Evolutionary conservation across 2,797 vertebrate genomes (phyloP), one percentile per base, ranked within the genome.

Genomic region (Mustela erminea): DNA sequence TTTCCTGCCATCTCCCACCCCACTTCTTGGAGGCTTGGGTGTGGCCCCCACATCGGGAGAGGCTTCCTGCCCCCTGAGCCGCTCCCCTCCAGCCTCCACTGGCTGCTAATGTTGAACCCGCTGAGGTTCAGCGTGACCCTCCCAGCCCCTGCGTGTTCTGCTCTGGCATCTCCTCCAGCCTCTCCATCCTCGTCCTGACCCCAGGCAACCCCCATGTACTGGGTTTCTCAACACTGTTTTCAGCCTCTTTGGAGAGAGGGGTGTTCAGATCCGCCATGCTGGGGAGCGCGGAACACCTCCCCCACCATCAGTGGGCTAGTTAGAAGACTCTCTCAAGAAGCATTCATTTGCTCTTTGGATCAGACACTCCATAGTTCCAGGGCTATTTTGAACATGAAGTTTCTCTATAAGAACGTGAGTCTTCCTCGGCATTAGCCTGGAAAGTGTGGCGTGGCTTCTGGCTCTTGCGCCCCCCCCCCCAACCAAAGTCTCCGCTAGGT

Each of bases 261-360:
- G 46, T 2, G 15, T 14, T 52, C 32, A 52, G 29, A 27, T 25
- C 14, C 1, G 64, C 17, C 4, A 10, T 1, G 12, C 56, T 2
- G 15, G 10, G 8, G 9, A 2, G 0, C 2, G 49, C 1, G 8
- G 70, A 35, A 11, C 15, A 3, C 12, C 11, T 0, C 21, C 11
- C 0, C 5, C 20, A 15, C n/a, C 25, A 0, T 35, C 62, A 25
- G 1, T 0, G 2, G 68, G 38, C 15, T 18, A 20, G n/a, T 18
- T 2, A 13, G 32, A 29, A 38, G 20, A 1, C 18, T 17, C 27
- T 10, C 29, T 64, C 32, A 2, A 7, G n/a, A 66, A 2, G 2
- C 5, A 20, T 5, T 38, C 3, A 23, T 14, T 10, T 56, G n/a
- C 11, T 41, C 13, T 72, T 54, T 21, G 1, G 15, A 38, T 9